These are phyloP conservation scores for Conomelus anceps DNA, from an alignment of 2,888 invertebrate genomes.

Conservation along the genomic window DNA sequence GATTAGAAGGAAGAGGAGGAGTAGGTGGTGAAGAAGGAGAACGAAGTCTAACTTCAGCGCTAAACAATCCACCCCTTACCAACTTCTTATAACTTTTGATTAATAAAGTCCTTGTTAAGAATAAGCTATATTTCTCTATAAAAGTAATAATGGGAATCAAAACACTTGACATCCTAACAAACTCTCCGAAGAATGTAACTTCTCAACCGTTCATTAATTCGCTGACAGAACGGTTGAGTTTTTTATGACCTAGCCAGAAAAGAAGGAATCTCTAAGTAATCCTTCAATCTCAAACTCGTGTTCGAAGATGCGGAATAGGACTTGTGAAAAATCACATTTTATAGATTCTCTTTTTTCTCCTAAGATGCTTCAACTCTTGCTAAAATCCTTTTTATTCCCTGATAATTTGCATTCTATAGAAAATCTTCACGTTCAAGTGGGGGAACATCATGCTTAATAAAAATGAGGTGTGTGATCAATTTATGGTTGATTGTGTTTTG, in stretches of 20 bases:
- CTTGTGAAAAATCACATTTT: background rate
- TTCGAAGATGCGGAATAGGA: background rate
- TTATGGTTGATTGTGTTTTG: too few relatives aligned
- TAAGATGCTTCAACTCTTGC: background rate
- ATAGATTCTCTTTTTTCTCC: too few relatives aligned
- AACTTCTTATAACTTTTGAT: slow-evolving; percentile 4
- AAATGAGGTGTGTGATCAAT: too few relatives aligned
- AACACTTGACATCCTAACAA: background rate
- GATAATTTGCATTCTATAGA: too few relatives aligned
- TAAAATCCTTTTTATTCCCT: background rate
- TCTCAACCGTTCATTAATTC: background rate
- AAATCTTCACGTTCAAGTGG: too few relatives aligned
- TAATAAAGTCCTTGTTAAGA: slow-evolving; percentile 9
- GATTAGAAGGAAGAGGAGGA: background rate
- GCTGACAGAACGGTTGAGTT: background rate
- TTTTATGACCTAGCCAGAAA: background rate
- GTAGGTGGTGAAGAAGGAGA: background rate
- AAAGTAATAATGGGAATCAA: background rate
- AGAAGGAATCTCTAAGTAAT: background rate
- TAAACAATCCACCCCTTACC: background rate
- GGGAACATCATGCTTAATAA: too few relatives aligned
- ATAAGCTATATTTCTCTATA: slow-evolving; percentile 1
- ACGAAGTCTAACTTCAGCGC: background rate
- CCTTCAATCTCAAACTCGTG: background rate
- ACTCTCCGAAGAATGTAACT: background rate